Base-by-base conservation (phyloP, 2,888 invertebrate genomes). In the Pristionchus arcanus region DNA sequence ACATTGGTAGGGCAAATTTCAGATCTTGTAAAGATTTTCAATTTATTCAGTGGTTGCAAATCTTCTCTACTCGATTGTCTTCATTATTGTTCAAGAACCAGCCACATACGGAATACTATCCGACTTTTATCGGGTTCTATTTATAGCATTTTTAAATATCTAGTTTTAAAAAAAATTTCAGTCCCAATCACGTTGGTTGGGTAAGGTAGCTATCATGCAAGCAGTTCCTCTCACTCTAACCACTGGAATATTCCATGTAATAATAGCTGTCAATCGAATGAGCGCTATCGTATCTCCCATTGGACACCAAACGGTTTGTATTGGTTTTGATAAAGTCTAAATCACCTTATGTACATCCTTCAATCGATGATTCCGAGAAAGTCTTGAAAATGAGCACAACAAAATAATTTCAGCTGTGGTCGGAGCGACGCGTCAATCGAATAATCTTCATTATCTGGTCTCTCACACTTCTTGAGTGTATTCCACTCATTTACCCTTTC, bases 11-110 rank as follows among this genome's bases (percentile, higher is more conserved):
- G 0, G 49, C 3, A 15, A n/a, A 15, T 9, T 9, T 2, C 53
- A n/a, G n/a, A n/a, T n/a, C n/a, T n/a, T n/a, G n/a, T n/a, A n/a
- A n/a, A n/a, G n/a, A n/a, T n/a, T n/a, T 25, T 11, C 3, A 28
- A 0, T 28, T 25, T 1, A 2, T 53, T 81, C 81, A 81, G 81
- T 81, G 2, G 42, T 81, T 3, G 81, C 81, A 11, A 81, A 81
- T 49, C 42, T 81, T 53, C n/a, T 81, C 49, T 81, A 49, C 49
- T 81, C 81, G 2, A 49, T 53, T 28, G 28, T 81, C 11, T 81
- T 81, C 28, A 81, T 81, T 81, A n/a, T 53, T 28, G 28, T 81
- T 16, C 81, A 81, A 53, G 81, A 81, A 53, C 53, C 81, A 25
- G 81, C 81, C 1, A n/a, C 81, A 0, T 81, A 81, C 28, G 81